Percentiles rank a stretch among this genome's conserved stretches.
Evolutionary conservation across 2,888 invertebrate genomes (phyloP).

Genomic region (Augochlorella aurata): DNA sequence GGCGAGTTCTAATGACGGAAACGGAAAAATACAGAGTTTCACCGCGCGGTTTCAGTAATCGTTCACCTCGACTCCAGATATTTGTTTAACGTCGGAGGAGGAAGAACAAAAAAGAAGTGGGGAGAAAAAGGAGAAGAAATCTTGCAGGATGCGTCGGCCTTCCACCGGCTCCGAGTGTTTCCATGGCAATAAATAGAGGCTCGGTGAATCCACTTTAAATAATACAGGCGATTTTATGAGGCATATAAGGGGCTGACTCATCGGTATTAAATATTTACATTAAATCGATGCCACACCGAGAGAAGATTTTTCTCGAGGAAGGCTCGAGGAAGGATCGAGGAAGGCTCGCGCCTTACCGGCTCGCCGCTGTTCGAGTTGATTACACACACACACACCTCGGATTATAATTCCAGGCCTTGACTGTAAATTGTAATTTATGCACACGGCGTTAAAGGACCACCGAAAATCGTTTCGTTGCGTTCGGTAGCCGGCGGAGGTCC

Average conservation of each 20-base stretch:
- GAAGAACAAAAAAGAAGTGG: background rate
- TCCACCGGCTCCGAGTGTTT: conserved; percentile 28
- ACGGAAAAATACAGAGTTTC: conserved; percentile 41
- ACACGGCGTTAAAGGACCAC: background rate
- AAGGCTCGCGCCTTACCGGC: too few species aligned
- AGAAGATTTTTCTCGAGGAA: background rate
- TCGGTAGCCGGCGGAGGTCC: too few species aligned
- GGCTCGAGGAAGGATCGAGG: too few species aligned
- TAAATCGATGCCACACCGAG: conserved; percentile 4
- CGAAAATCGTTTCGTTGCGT: background rate
- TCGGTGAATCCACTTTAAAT: background rate
- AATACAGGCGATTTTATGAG: conserved; percentile 14
- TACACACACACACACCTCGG: background rate
- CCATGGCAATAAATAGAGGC: conserved; percentile 24
- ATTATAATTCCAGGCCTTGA: background rate
- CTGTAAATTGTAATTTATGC: background rate
- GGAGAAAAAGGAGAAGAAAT: too few species aligned
- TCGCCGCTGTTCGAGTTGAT: background rate
- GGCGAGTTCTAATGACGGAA: conserved; percentile 25
- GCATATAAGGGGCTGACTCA: conserved; percentile 3
- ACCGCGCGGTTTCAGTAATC: conserved; percentile 27
- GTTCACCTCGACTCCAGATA: background rate
- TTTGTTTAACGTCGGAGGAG: conserved; percentile 31
- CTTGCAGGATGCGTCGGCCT: conserved; percentile 2
- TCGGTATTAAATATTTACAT: conserved; percentile 41